Conservation (phyloP, 1,140 invertebrate genomes). For the roundworm (Caenorhabditis elegans) region DNA sequence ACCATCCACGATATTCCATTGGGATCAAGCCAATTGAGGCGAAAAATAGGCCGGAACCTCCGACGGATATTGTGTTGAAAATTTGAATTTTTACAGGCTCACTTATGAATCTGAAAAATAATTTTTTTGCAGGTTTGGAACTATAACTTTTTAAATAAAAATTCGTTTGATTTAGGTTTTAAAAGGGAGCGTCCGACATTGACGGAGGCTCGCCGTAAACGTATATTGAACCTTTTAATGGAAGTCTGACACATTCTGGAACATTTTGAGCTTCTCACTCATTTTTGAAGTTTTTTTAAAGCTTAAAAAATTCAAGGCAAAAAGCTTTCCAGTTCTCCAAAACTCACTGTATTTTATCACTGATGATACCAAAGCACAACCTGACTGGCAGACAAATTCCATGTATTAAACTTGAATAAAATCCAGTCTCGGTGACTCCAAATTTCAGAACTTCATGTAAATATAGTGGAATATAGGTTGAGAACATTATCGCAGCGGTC, state of each 20-base stretch:
- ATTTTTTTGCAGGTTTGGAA: no score
- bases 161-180: no score
- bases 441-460: constrained; percentile 20
- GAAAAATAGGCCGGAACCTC: not conserved
- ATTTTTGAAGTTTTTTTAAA: no score
- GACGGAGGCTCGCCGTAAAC: no score
- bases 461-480: constrained; percentile 14
- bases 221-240: no score
- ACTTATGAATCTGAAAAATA: not conserved
- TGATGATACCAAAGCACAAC: not conserved
- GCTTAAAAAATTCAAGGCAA: no score
- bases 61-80: constrained; percentile 29
- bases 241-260: no score
- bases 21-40: constrained; percentile 10
- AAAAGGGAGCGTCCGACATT: no score
- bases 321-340: no score
- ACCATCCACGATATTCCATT: not conserved
- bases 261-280: no score
- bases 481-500: constrained; percentile 18
- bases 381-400: not conserved
- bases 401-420: not conserved
- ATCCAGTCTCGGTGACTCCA: not conserved
- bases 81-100: constrained; percentile 27
- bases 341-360: constrained; percentile 33
- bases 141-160: no score